These are phyloP conservation scores for Cyanistes caeruleus DNA, from an alignment of 2,113 vertebrate species.

Conservation along the genomic window DNA sequence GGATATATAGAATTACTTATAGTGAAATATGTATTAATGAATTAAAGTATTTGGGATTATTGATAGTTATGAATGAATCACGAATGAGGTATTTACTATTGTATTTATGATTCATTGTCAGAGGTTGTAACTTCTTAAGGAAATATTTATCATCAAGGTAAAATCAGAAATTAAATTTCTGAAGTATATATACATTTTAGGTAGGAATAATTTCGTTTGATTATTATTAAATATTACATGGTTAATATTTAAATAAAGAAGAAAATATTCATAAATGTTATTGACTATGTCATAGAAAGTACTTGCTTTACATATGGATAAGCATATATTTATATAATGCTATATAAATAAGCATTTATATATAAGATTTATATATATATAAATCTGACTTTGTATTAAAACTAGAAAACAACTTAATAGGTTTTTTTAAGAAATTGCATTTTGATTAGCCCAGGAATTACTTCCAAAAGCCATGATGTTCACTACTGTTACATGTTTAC, in stretches of 20 bases:
- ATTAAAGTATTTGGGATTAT: neutral
- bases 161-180: neutral
- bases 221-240: neutral
- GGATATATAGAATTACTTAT: neutral
- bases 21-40: neutral
- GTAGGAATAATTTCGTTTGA: neutral
- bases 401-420: neutral
- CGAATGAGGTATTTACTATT: neutral
- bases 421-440: neutral
- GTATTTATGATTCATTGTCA: neutral
- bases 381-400: neutral
- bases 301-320: neutral
- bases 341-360: neutral
- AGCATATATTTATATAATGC: neutral
- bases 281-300: neutral
- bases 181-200: neutral
- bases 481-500: neutral
- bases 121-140: neutral
- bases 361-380: neutral
- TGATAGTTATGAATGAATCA: neutral
- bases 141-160: neutral
- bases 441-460: neutral
- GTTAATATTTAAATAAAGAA: neutral
- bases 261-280: neutral
- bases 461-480: neutral